These are phyloP conservation scores for Rhinichthys osculus DNA, from an alignment of 2,797 vertebrate genomes.

Conservation along the genomic window DNA sequence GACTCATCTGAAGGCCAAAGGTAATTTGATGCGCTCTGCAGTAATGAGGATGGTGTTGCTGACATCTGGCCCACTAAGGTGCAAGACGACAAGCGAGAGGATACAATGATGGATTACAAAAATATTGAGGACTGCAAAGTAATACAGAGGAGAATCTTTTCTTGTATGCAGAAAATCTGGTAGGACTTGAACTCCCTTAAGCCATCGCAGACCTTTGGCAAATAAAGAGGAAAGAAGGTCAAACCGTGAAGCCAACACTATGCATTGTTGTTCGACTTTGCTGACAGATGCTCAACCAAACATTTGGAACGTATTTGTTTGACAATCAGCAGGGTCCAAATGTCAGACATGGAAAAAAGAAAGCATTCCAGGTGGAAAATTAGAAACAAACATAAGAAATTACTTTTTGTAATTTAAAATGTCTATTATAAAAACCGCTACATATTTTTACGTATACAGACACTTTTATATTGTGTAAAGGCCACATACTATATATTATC, in stretches of 20 bases:
- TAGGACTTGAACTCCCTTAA: conserved; percentile 35
- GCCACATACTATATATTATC: neutral
- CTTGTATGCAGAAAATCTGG: conserved; percentile 17
- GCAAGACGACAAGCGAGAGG: conserved; percentile 49
- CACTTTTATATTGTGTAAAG: neutral
- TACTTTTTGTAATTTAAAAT: neutral
- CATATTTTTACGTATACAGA: neutral
- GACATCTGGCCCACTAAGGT: conserved; percentile 69
- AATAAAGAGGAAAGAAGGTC: conserved; percentile 40
- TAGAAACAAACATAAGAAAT: conserved; percentile 1
- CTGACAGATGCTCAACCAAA: conserved; percentile 38
- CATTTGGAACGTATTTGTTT: conserved; percentile 27
- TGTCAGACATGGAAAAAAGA: neutral
- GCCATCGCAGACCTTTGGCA: conserved; percentile 16
- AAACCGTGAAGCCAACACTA: conserved; percentile 29
- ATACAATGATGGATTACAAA: conserved; percentile 54
- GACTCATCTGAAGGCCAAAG: conserved; percentile 60
- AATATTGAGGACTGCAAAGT: conserved; percentile 19
- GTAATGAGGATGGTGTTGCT: conserved; percentile 66
- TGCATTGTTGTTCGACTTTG: conserved; percentile 29
- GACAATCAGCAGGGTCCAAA: conserved; percentile 19
- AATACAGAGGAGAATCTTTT: neutral
- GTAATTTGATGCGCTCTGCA: conserved; percentile 67
- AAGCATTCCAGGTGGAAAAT: conserved; percentile 1
- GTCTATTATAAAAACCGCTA: neutral